Conservation (phyloP, 2,113 vertebrate genomes). For the Phoxinus phoxinus region DNA sequence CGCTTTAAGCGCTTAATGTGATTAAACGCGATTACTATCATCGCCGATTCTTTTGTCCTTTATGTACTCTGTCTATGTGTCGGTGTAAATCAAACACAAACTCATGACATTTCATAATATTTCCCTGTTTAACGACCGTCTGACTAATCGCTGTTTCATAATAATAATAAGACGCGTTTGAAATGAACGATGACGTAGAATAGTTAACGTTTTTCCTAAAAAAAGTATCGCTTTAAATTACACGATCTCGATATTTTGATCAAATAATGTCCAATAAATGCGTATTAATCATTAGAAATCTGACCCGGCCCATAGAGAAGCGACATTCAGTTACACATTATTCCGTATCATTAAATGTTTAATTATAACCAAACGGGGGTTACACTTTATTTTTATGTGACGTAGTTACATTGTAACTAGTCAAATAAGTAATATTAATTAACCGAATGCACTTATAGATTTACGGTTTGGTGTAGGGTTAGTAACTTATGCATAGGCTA, state of each 20-base stretch:
- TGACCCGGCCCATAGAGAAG: background rate
- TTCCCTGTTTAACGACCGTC: background rate
- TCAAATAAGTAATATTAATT: no score
- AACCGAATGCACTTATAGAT: no score
- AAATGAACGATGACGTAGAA: background rate
- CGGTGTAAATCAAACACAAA: background rate
- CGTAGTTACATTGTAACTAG: no score
- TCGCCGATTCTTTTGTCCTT: conserved; percentile 25
- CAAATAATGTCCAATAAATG: background rate
- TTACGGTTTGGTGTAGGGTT: no score
- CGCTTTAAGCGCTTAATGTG: conserved; percentile 17
- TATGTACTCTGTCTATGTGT: conserved; percentile 25
- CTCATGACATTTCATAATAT: no score
- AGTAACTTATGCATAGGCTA: no score
- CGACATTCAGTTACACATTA: background rate
- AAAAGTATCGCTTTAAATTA: background rate
- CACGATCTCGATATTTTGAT: background rate
- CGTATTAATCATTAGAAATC: background rate
- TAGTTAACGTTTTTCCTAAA: background rate
- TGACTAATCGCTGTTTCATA: background rate
- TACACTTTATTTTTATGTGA: no score
- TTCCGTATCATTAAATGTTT: background rate
- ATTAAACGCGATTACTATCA: conserved; percentile 23
- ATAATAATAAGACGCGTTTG: background rate
- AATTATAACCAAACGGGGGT: background rate